Evolutionary conservation across 2,797 vertebrate species (phyloP), one percentile per base, ranked within the genome.

Genomic region (Siniperca obscura): DNA sequence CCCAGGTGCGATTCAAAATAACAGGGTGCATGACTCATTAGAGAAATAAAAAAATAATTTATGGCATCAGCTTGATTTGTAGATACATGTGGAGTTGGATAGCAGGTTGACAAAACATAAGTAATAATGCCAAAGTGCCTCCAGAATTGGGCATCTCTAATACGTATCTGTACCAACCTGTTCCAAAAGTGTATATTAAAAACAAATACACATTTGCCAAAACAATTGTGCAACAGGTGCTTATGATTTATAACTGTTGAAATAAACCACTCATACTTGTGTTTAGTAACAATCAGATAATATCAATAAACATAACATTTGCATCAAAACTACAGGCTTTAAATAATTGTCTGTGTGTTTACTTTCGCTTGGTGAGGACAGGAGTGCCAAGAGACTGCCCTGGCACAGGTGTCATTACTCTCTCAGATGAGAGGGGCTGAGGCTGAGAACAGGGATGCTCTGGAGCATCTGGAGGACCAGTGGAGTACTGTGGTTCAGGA

Each of bases 401-500:
- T 85, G 4, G 91, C 91, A 70, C 96, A 95, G 89, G 62, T 94
- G 17, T 87, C 95, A 21, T 76, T 84, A 42, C 84, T 95, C 22
- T 86, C 88, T 36, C 87, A 64, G n/a, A 55, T 84, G 61, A 92
- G 86, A 60, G 92, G 71, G 11, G 56, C 74, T 0, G 74, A 78
- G 74, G 69, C 78, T 30, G 74, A 8, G 30, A 92, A 92, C 84
- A 38, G 70, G 0, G 81, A 87, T 0, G 1, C 82, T 53, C 70
- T 90, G 77, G 91, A 93, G n/a, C 52, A 81, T 1, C 13, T 86
- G 65, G 59, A 4, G 81, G 75, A 86, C 27, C 92, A 91, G 78
- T 96, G 96, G 96, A 94, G 86, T 16, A 81, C 46, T 36, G 92
- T 96, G 11, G 95, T 96, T 66, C 94, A 94, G 85, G 96, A 97